Percentiles rank a stretch among this genome's conserved stretches.
These are phyloP conservation scores for Coendou prehensilis DNA, from an alignment of 2,797 vertebrate species.

Conservation along the genomic window DNA sequence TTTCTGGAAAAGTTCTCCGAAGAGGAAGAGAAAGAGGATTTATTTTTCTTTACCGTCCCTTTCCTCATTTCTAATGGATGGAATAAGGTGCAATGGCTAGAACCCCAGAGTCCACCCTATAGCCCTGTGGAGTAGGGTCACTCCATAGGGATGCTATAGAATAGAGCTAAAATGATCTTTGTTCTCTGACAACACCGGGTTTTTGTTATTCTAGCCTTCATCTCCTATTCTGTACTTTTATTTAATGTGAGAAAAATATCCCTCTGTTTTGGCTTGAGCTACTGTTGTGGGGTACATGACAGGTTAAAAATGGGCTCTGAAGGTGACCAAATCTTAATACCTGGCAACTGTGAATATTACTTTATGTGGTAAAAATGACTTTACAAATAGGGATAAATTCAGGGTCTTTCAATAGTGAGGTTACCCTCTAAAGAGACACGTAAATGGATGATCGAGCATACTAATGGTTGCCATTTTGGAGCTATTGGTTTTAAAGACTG, in stretches of 20 bases:
- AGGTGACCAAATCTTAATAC: neutral
- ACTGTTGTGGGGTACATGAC: accelerated
- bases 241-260: neutral
- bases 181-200: neutral
- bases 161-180: neutral
- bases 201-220: neutral
- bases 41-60: neutral
- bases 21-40: neutral
- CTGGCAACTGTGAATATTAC: neutral
- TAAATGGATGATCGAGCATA: neutral
- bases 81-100: neutral
- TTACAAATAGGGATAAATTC: neutral
- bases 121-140: neutral
- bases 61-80: neutral
- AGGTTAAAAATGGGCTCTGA: neutral
- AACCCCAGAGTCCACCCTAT: accelerated
- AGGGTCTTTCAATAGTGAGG: neutral
- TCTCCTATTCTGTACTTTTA: neutral
- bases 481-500: neutral
- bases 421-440: neutral
- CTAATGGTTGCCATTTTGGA: neutral
- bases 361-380: neutral
- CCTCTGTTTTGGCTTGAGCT: neutral
- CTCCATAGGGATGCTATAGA: accelerated
- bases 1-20: neutral